phyloP scores from a whole-genome alignment of 1,140 invertebrate genomes.

The Caenorhabditis latens region DNA sequence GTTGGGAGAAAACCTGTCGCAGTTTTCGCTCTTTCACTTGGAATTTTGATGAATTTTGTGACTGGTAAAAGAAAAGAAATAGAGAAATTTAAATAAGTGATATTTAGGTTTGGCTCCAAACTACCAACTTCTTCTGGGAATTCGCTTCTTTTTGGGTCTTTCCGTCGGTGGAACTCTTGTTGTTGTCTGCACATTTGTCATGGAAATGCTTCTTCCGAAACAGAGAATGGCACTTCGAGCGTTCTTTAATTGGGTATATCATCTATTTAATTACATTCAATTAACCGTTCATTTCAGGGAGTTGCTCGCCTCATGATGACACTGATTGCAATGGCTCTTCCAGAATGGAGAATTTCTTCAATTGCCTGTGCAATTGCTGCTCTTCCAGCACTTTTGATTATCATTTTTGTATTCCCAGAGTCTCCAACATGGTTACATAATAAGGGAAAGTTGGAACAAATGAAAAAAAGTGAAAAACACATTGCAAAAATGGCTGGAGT shows the following conservation, averaged over 20 bases:
- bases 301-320: conserved; percentile 73
- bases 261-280: background rate
- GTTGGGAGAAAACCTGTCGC: conserved; percentile 74
- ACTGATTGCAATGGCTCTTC: conserved; percentile 74
- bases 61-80: conserved; percentile 22
- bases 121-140: conserved; percentile 69
- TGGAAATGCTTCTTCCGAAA: conserved; percentile 73
- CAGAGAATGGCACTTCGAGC: conserved; percentile 76
- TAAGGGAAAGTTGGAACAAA: conserved; percentile 73
- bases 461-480: conserved; percentile 71
- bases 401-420: conserved; percentile 76
- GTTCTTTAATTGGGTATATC: conserved; percentile 77
- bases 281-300: conserved; percentile 65
- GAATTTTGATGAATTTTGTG: conserved; percentile 56
- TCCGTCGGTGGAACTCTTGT: conserved; percentile 74
- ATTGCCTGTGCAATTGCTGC: conserved; percentile 74
- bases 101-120: conserved; percentile 68
- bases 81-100: background rate
- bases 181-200: conserved; percentile 74
- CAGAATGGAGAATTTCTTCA: conserved; percentile 73
- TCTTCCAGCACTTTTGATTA: conserved; percentile 71
- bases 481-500: conserved; percentile 74
- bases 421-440: conserved; percentile 74
- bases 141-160: conserved; percentile 70
- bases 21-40: conserved; percentile 66